Conservation (phyloP, 2,888 invertebrate genomes). For the Caenorhabditis parvicauda region DNA sequence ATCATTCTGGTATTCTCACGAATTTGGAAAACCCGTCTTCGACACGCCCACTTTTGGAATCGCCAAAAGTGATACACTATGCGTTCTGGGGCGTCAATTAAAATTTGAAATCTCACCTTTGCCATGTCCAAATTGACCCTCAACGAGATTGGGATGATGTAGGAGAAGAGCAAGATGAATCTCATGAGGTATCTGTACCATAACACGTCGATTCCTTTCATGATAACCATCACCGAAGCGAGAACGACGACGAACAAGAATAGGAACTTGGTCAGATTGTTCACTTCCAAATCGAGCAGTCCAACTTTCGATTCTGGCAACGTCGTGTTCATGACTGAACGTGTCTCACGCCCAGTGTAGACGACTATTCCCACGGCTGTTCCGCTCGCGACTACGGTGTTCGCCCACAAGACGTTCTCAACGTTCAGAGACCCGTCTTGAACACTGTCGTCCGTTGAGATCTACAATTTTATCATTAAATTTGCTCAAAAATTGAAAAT, state of each 20-base stretch:
- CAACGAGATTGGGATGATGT: constrained; percentile 96
- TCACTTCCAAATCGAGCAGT: constrained; percentile 88
- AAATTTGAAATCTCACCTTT: too few species aligned
- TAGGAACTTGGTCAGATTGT: constrained; percentile 89
- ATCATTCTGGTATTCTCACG: too few species aligned
- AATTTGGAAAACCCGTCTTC: too few species aligned
- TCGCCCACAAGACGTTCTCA: constrained; percentile 97
- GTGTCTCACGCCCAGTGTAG: constrained; percentile 92
- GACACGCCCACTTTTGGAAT: too few species aligned
- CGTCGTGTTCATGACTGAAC: constrained; percentile 98
- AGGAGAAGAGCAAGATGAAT: constrained; percentile 93
- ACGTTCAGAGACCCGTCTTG: constrained; percentile 82
- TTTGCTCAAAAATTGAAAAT: too few species aligned
- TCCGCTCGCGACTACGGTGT: constrained; percentile 88
- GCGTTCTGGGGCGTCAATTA: too few species aligned
- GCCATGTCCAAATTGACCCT: constrained; percentile 98
- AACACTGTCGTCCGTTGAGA: constrained; percentile 61
- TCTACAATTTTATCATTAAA: constrained; percentile 9
- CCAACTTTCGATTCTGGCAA: constrained; percentile 93
- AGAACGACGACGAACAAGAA: constrained; percentile 86
- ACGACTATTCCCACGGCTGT: constrained; percentile 72
- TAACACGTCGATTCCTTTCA: constrained; percentile 70
- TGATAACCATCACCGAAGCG: constrained; percentile 87
- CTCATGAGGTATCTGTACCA: constrained; percentile 81
- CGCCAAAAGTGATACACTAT: too few species aligned